phyloP scores from a whole-genome alignment of 2,888 invertebrate genomes.

The Standfussiana lucernea region DNA sequence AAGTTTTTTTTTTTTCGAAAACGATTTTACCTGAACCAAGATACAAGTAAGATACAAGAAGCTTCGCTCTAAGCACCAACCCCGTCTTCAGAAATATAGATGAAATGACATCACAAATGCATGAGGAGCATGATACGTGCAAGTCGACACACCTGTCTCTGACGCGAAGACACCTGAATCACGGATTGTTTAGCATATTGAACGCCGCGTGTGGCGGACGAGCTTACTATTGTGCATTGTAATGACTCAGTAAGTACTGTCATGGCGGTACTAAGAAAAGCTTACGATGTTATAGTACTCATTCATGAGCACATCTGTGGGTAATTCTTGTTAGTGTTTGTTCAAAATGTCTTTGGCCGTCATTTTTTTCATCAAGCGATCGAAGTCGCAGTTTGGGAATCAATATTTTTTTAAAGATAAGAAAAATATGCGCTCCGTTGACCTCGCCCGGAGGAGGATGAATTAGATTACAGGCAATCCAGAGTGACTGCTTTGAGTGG shows the following conservation, averaged over 20 bases:
- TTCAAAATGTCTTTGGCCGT: background rate
- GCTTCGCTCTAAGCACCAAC: background rate
- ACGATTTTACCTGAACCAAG: too few relatives aligned
- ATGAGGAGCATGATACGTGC: conserved; percentile 39
- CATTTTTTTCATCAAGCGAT: background rate
- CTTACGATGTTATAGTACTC: conserved; percentile 26
- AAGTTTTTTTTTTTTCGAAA: too few relatives aligned
- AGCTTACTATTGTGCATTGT: conserved; percentile 45
- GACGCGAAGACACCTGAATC: conserved; percentile 58
- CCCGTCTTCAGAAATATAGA: background rate
- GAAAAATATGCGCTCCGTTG: background rate
- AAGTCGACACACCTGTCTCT: conserved; percentile 38
- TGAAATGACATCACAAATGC: conserved; percentile 53
- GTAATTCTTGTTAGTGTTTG: background rate
- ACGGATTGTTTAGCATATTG: conserved; percentile 65
- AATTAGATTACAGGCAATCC: conserved; percentile 10
- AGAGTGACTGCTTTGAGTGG: background rate
- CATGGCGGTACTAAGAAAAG: conserved; percentile 39
- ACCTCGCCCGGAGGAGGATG: background rate
- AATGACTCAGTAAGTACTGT: conserved; percentile 46
- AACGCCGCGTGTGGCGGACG: conserved; percentile 38
- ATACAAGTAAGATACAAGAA: background rate
- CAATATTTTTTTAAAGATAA: background rate
- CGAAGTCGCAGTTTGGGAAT: background rate
- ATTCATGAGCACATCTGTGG: conserved; percentile 6